phyloP scores from a whole-genome alignment of 2,797 vertebrate species.

The Myotis findleyi region DNA sequence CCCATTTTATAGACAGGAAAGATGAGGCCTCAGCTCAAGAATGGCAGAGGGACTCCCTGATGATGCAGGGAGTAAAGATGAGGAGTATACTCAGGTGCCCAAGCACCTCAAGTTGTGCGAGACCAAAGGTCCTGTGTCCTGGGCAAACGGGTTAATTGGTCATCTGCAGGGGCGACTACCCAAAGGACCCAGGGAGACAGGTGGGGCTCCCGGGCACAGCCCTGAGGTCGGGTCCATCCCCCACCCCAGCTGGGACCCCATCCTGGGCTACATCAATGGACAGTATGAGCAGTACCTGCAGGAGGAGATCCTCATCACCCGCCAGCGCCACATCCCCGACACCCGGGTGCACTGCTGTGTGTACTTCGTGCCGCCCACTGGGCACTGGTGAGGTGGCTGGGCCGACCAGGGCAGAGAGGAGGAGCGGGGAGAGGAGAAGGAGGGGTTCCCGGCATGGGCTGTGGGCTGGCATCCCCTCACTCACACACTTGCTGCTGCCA shows the following conservation, averaged over 20 bases:
- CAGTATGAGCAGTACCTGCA: constrained; percentile 96
- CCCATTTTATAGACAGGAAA: not conserved
- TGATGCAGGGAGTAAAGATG: not conserved
- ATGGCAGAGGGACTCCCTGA: not conserved
- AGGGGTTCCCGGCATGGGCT: not conserved
- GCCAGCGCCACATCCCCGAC: constrained; percentile 95
- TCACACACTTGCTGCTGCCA: not conserved
- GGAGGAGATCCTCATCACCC: constrained; percentile 95
- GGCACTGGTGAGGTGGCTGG: constrained; percentile 92
- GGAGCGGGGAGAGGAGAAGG: not conserved
- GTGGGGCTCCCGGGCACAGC: rapidly evolving
- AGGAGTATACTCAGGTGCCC: not conserved
- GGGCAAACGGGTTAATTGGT: rapidly evolving
- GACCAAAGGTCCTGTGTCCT: not conserved
- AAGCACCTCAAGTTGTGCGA: not conserved
- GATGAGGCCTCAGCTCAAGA: not conserved
- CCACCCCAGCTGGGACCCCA: constrained; percentile 94
- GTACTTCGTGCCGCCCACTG: constrained; percentile 95
- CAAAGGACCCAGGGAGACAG: not conserved
- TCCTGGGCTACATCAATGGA: constrained; percentile 94
- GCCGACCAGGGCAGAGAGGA: not conserved
- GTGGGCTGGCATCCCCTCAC: not conserved
- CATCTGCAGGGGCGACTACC: not conserved
- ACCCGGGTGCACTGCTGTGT: constrained; percentile 95
- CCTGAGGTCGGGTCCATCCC: not conserved